A percentile compares a stretch with the other conserved stretches of the same genome.
Conservation (phyloP, 2,113 vertebrate genomes). For the Microtus ochrogaster region DNA sequence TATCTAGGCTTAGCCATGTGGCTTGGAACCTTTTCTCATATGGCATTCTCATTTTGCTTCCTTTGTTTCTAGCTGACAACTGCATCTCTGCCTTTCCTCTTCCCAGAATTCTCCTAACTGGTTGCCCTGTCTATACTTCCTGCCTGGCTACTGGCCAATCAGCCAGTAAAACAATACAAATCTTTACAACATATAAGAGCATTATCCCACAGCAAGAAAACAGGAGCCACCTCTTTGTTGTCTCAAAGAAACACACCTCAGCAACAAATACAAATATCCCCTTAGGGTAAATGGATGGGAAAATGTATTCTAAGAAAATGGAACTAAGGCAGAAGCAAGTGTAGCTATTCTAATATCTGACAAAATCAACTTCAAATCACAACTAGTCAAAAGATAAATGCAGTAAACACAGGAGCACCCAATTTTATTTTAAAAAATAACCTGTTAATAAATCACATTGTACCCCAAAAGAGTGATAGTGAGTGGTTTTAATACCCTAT, state of each 20-base stretch:
- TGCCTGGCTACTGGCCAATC: no score
- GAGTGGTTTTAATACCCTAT: background rate
- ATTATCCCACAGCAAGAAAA: no score
- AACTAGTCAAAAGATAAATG: background rate
- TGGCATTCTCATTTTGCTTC: no score
- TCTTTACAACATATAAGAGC: no score
- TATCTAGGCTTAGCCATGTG: no score
- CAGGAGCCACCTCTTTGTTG: background rate
- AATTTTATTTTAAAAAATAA: background rate
- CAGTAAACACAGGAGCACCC: no score
- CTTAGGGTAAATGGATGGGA: background rate
- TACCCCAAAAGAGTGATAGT: background rate
- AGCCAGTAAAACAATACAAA: no score
- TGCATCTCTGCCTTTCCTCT: no score
- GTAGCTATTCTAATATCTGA: background rate
- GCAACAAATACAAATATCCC: background rate
- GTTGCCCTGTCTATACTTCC: no score
- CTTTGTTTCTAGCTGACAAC: no score
- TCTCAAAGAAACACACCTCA: background rate
- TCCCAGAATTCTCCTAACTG: no score
- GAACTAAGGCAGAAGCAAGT: background rate
- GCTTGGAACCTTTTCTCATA: no score
- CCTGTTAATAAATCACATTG: background rate
- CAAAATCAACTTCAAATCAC: background rate
- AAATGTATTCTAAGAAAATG: background rate